Evolutionary conservation across 2,888 invertebrate species (phyloP).

Genomic region (Chrysodeixis includens): DNA sequence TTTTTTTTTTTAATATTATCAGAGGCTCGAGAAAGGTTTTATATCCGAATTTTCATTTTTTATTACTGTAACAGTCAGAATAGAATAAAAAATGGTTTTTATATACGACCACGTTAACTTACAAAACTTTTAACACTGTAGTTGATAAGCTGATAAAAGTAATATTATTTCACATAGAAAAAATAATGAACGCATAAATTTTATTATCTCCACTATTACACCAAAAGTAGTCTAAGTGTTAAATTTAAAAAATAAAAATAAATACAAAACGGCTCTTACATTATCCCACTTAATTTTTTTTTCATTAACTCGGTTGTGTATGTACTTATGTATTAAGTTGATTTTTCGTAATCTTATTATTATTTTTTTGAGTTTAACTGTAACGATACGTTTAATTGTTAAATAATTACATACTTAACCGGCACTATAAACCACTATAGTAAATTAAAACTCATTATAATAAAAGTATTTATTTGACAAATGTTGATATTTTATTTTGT

Average conservation of each 20-base stretch:
- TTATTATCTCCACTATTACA: conserved; percentile 82
- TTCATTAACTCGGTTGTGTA: conserved; percentile 87
- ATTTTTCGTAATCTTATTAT: conserved; percentile 72
- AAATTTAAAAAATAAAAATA: conserved; percentile 64
- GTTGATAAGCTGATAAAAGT: conserved; percentile 73
- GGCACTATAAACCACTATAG: conserved; percentile 82
- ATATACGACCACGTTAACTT: conserved; percentile 57
- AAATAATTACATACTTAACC: conserved; percentile 87
- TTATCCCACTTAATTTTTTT: conserved; percentile 71
- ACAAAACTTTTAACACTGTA: conserved; percentile 80
- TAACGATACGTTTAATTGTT: conserved; percentile 84
- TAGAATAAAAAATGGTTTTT: conserved; percentile 57
- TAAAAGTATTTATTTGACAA: conserved; percentile 86
- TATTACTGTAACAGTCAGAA: conserved; percentile 60
- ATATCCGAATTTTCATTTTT: conserved; percentile 73
- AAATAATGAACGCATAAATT: conserved; percentile 72
- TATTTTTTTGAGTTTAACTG: conserved; percentile 81
- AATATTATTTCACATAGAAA: conserved; percentile 59
- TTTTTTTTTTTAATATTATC: conserved; percentile 67
- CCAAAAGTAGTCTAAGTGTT: conserved; percentile 76
- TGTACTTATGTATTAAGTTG: conserved; percentile 89
- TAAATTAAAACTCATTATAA: conserved; percentile 84
- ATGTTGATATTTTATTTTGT: conserved; percentile 83
- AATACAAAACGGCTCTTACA: conserved; percentile 70
- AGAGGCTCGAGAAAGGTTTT: conserved; percentile 70